These are phyloP conservation scores for Anhinga anhinga DNA, from an alignment of 2,113 vertebrate genomes.

Conservation along the genomic window DNA sequence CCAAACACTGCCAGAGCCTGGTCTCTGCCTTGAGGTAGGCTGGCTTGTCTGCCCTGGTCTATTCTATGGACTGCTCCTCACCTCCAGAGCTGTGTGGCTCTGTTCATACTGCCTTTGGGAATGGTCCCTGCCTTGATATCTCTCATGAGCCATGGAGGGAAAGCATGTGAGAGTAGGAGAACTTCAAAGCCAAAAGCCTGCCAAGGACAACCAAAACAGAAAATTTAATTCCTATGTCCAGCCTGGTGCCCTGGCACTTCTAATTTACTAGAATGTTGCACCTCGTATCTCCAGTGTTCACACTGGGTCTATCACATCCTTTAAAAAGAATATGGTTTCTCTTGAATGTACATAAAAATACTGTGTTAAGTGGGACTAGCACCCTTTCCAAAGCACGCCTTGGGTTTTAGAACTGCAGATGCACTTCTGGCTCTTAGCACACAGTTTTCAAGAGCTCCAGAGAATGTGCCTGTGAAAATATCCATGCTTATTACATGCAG, in stretches of 20 bases:
- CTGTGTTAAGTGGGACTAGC: not conserved
- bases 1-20: not conserved
- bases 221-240: not conserved
- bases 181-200: not conserved
- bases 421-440: not conserved
- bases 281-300: not conserved
- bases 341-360: not conserved
- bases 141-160: not conserved
- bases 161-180: not conserved
- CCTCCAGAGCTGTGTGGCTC: not conserved
- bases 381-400: not conserved
- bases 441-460: not conserved
- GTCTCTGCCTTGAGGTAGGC: not conserved
- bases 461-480: not conserved
- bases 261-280: not conserved
- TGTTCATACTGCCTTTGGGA: not conserved
- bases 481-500: not conserved
- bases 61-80: not conserved
- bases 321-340: not conserved
- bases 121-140: not conserved
- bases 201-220: not conserved
- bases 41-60: not conserved
- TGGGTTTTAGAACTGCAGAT: not conserved
- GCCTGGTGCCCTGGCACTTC: not conserved
- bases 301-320: not conserved